Base-by-base conservation (phyloP, 2,888 invertebrate genomes). In the Microchrysa polita region DNA sequence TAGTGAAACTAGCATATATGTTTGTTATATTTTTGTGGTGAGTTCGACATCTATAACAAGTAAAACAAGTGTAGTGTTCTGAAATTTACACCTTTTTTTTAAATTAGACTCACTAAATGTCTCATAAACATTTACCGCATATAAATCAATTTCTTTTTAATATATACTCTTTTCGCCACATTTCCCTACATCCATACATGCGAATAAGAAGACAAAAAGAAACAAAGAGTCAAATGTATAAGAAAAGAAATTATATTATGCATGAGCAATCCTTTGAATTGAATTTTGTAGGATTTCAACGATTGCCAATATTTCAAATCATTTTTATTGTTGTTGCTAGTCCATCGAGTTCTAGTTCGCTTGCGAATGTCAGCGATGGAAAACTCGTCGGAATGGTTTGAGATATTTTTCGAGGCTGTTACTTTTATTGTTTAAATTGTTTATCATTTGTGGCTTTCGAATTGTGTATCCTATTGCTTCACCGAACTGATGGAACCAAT, bases 241-340 rank as follows among this genome's bases (percentile, higher is more conserved):
- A n/a, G n/a, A 72, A 72, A 67, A 72, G 73, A 75, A 73, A 72
- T 75, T 61, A 73, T 75, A 69, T 57, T 69, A 73, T 75, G 75
- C 72, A 75, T 75, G 73, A 75, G 73, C 73, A 75, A 75, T 75
- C 73, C 72, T 72, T 60, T 18, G 73, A 71, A 75, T 75, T 73
- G 75, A 73, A 73, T 75, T 73, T 73, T 55, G 20, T 22, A 44
- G 57, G 73, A 71, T 73, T 73, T 59, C 69, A 65, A 60, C 67
- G 40, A 73, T 75, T 63, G 65, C 67, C 55, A 53, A 53, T 73
- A 52, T 72, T 20, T 48, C 44, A 44, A 48, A 65, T 48, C 65
- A 48, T 34, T 65, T 65, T 65, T 44, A 61, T 61, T 27, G 10
- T 65, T 48, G 7, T 5, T n/a, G 42, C 42, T 27, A 59, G 14